Conservation (phyloP, 1,140 invertebrate species). For the Drosophila sulfurigaster region DNA sequence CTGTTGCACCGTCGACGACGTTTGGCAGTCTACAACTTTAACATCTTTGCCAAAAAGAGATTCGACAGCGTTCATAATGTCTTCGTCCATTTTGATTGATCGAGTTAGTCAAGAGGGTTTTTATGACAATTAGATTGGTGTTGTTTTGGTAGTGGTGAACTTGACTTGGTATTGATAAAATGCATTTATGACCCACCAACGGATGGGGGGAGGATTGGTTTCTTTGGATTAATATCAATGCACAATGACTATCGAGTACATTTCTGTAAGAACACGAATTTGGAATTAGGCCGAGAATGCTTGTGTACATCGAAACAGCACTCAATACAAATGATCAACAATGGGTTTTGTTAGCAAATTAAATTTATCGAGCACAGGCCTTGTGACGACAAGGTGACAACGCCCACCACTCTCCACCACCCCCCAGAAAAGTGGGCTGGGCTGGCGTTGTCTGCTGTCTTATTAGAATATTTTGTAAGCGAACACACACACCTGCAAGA, state of each 20-base stretch:
- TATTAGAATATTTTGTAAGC: constrained; percentile 43
- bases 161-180: constrained; percentile 58
- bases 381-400: constrained; percentile 56
- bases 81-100: constrained; percentile 88
- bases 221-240: constrained; percentile 79
- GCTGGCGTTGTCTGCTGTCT: constrained; percentile 30
- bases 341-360: constrained; percentile 32
- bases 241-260: constrained; percentile 64
- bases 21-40: constrained; percentile 91
- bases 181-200: constrained; percentile 64
- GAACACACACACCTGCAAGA: constrained; percentile 70
- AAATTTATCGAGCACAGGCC: constrained; percentile 25
- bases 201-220: constrained; percentile 37
- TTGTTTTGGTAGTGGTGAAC: constrained; percentile 29
- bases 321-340: constrained; percentile 22
- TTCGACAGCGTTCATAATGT: constrained; percentile 92
- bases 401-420: constrained; percentile 54
- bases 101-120: constrained; percentile 40
- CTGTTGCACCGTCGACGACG: constrained; percentile 90
- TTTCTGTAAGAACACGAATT: constrained; percentile 62
- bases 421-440: constrained; percentile 51
- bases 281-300: constrained; percentile 3
- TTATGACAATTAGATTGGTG: constrained; percentile 37
- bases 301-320: constrained; percentile 10
- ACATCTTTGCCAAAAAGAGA: constrained; percentile 91